Evolutionary conservation across 2,888 invertebrate genomes (phyloP), one percentile per base, ranked within the genome.

Genomic region (Sclerodermus sp.): DNA sequence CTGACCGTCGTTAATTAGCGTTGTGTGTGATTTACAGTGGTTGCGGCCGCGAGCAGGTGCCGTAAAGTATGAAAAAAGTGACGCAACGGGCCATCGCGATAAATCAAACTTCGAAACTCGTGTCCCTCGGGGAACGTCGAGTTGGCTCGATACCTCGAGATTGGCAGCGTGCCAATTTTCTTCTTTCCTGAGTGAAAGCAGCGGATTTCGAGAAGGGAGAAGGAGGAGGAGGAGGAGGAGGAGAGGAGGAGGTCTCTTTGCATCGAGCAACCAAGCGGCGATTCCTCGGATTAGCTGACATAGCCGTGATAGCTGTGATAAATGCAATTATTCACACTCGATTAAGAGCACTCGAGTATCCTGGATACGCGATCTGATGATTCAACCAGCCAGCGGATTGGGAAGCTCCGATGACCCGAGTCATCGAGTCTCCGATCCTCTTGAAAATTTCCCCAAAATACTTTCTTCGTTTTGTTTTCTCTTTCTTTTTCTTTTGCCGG

Each of bases 271-370:
- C 65, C n/a, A n/a, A n/a, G n/a, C n/a, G n/a, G n/a, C n/a, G n/a
- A n/a, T n/a, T n/a, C n/a, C n/a, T n/a, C n/a, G n/a, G n/a, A n/a
- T n/a, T n/a, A n/a, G n/a, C n/a, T n/a, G n/a, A n/a, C n/a, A n/a
- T n/a, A n/a, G n/a, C n/a, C n/a, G n/a, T n/a, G 70, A 73, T 73
- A 76, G 73, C 74, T 74, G 77, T 70, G 75, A 76, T 77, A 75
- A 77, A 75, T 73, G 74, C 73, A 76, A 77, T 77, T 77, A 76
- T 76, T 77, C 71, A 77, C 75, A 76, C 68, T 74, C 76, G 76
- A 77, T 77, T 76, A 76, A 76, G 73, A 75, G 67, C 66, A 70
- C 68, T 65, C 62, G 53, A 49, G 38, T 10, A 6, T 10, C 4
- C 12, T 10, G 12, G n/a, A n/a, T n/a, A n/a, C n/a, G n/a, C n/a